Percentiles rank a stretch among this genome's conserved stretches.
Evolutionary conservation across 2,888 invertebrate species (phyloP).

Genomic region (Epinotia ramella): DNA sequence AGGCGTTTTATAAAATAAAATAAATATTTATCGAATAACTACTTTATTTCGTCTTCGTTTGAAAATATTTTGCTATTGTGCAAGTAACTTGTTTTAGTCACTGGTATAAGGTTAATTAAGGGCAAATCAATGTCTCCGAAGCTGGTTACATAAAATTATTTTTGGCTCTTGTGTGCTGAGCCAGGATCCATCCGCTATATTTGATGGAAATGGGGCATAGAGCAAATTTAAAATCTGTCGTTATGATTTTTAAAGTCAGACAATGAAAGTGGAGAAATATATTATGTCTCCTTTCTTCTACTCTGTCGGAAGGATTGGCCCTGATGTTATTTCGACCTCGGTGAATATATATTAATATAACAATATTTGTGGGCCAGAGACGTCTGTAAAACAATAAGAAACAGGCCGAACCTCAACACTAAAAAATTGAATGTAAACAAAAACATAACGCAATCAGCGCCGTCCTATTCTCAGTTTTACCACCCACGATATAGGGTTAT

Average conservation of each 20-base stretch:
- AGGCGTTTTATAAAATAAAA: neutral
- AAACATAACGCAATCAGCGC: conserved; percentile 17
- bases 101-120: too few relatives aligned
- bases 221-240: too few relatives aligned
- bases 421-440: conserved; percentile 24
- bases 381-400: conserved; percentile 1
- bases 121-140: too few relatives aligned
- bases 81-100: too few relatives aligned
- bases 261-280: too few relatives aligned
- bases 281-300: too few relatives aligned
- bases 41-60: neutral
- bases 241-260: too few relatives aligned
- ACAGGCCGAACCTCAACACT: conserved; percentile 9
- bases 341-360: neutral
- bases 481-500: conserved; percentile 26
- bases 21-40: neutral
- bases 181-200: too few relatives aligned
- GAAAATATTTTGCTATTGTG: neutral
- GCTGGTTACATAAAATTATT: too few relatives aligned
- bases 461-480: conserved; percentile 24
- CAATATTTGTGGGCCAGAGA: conserved; percentile 5
- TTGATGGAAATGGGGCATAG: too few relatives aligned
- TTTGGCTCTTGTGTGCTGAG: too few relatives aligned
- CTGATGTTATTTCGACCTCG: neutral
- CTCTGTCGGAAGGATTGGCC: neutral